Percentiles rank a stretch among this genome's conserved stretches.
Evolutionary conservation across 2,113 vertebrate species (phyloP).

Genomic region (Larimichthys crocea): DNA sequence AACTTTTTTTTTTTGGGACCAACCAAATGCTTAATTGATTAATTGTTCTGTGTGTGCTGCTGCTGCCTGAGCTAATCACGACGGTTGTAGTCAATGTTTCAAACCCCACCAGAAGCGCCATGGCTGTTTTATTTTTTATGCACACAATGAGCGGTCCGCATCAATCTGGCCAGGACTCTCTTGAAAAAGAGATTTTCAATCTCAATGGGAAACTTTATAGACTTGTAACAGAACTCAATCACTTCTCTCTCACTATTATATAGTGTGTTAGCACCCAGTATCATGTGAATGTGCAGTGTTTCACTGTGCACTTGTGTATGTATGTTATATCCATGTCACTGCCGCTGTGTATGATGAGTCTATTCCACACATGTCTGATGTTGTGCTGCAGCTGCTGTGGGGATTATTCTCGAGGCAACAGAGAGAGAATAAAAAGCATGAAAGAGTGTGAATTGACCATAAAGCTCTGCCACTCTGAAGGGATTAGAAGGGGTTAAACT

Average conservation of each 20-base stretch:
- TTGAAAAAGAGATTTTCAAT: no score
- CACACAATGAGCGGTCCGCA: no score
- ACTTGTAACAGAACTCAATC: neutral
- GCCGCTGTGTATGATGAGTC: constrained; percentile 30
- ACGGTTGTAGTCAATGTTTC: no score
- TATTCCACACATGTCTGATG: constrained; percentile 47
- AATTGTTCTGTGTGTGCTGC: no score
- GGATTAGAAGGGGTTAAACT: constrained; percentile 79
- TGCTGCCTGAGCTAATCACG: no score
- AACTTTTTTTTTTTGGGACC: no score
- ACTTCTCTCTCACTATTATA: neutral
- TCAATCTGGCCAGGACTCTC: no score
- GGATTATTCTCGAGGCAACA: constrained; percentile 61
- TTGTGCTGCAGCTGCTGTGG: constrained; percentile 50
- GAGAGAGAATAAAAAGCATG: constrained; percentile 48
- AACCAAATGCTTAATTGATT: no score
- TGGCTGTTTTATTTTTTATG: no score
- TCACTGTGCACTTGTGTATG: neutral
- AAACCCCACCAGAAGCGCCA: no score
- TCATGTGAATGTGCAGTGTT: neutral
- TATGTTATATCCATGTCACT: constrained; percentile 6
- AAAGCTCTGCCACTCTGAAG: constrained; percentile 64
- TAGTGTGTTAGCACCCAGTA: neutral
- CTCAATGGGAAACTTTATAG: neutral
- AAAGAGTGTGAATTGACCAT: constrained; percentile 72